Evolutionary conservation across 2,113 vertebrate genomes (phyloP), one percentile per base, ranked within the genome.

Genomic region (Donacobius atricapilla): DNA sequence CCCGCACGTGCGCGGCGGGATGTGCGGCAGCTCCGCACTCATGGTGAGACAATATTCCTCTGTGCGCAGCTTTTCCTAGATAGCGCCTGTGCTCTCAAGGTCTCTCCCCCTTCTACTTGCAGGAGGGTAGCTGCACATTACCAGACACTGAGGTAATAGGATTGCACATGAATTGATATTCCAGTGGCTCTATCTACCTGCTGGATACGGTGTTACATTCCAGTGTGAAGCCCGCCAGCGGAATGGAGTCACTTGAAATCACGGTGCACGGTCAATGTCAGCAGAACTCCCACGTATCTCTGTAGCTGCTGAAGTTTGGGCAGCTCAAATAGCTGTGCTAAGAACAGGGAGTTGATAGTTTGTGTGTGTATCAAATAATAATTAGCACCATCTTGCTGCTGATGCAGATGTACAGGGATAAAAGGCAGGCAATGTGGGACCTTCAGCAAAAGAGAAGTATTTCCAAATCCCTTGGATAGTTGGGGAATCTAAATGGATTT

Each of bases 101-200:
- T 47, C 82, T 94, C 70, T 72, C 31, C 73, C 61, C 40, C 28
- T 3, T 2, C 7, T 51, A 0, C 37, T 72, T 83, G 39, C 48
- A 39, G 79, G 63, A 92, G 77, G 54, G 77, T 84, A 89, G 89
- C 56, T n/a, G 37, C 28, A 18, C 95, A 96, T 97, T 92, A 89
- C 96, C 87, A 97, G 96, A 97, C 97, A 92, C 94, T 97, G 96
- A 97, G 96, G 96, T 97, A 95, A 97, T 88, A 87, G 89, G 89
- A 96, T 83, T 19, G 37, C 42, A 22, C 56, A n/a, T 76, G 92
- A 92, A 97, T 81, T 92, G 92, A 65, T 94, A 95, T 95, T 94
- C 95, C 97, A 96, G 95, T 40, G 76, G 90, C 66, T 90, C 53
- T 87, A 87, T 95, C 93, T 97, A 90, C 89, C 85, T 95, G 81